Percentiles rank a stretch among this genome's conserved stretches.
These are phyloP conservation scores for Stratiomys singularior DNA, from an alignment of 2,888 invertebrate genomes.

Conservation along the genomic window DNA sequence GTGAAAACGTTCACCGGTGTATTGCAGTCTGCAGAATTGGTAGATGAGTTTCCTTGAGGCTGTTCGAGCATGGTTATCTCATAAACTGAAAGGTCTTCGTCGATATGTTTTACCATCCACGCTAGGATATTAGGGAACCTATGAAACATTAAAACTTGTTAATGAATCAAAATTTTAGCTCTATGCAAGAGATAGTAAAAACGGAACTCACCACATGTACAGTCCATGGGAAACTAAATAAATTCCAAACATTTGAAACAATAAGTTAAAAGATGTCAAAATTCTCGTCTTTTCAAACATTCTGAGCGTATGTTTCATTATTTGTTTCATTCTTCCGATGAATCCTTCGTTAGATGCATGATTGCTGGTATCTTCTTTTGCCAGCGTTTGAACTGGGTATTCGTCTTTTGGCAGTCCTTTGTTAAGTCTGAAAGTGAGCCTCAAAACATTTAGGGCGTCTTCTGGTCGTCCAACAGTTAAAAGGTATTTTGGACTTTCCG, in stretches of 20 bases:
- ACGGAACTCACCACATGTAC: constrained; percentile 61
- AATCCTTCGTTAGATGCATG: constrained; percentile 57
- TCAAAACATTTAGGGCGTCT: constrained; percentile 71
- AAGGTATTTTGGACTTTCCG: constrained; percentile 84
- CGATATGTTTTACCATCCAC: constrained; percentile 62
- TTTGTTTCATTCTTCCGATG: constrained; percentile 58
- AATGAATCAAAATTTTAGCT: background rate
- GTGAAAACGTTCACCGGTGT: constrained; percentile 71
- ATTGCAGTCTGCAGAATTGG: constrained; percentile 63
- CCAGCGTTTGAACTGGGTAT: constrained; percentile 66
- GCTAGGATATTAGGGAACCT: constrained; percentile 62
- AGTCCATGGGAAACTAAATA: constrained; percentile 61
- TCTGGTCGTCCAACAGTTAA: constrained; percentile 71
- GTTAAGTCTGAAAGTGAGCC: constrained; percentile 70
- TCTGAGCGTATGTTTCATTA: constrained; percentile 62
- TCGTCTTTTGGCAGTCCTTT: constrained; percentile 64
- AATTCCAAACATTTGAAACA: constrained; percentile 57
- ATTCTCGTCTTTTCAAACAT: constrained; percentile 58
- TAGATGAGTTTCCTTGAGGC: constrained; percentile 54
- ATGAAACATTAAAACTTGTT: background rate
- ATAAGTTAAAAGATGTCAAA: constrained; percentile 60
- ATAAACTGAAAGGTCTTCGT: constrained; percentile 62
- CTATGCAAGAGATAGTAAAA: no score
- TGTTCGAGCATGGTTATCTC: constrained; percentile 1
- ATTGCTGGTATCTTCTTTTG: constrained; percentile 57